A percentile compares a stretch with the other conserved stretches of the same genome.
Conservation (phyloP, 2,797 vertebrate species). For the Ispidina picta region DNA sequence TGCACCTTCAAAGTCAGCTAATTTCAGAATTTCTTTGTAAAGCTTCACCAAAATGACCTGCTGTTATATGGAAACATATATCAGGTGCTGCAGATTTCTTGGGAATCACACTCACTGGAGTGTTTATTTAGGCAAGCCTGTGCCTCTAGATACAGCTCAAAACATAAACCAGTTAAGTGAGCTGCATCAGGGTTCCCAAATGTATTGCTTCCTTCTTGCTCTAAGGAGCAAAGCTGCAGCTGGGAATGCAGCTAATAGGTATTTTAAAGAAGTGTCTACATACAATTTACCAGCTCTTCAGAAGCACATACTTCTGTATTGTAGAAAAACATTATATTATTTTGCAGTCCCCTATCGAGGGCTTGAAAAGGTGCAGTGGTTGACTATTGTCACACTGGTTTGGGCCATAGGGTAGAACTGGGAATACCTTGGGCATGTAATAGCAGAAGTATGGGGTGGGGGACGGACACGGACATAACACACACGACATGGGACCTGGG, state of each 20-base stretch:
- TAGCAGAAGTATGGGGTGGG: not conserved
- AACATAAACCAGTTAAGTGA: not conserved
- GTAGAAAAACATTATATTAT: not conserved
- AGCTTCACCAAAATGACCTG: not conserved
- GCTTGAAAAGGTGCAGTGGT: not conserved
- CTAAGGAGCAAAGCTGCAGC: not conserved
- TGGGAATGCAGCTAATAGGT: rapidly evolving
- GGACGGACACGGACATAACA: not conserved
- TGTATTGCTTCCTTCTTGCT: not conserved
- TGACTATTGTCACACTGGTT: rapidly evolving
- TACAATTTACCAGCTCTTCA: not conserved
- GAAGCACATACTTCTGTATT: not conserved
- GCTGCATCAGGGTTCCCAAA: not conserved
- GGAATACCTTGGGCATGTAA: not conserved
- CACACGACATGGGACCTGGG: too few relatives aligned
- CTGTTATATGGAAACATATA: not conserved
- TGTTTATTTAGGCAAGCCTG: not conserved
- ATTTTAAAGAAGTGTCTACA: not conserved
- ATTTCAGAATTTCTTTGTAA: not conserved
- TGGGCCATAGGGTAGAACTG: not conserved
- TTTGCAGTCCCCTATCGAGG: not conserved
- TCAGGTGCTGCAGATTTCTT: not conserved
- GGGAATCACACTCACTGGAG: not conserved
- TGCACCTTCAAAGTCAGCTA: not conserved
- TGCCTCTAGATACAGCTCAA: not conserved